A percentile compares a stretch with the other conserved stretches of the same genome.
Evolutionary conservation across 2,113 vertebrate species (phyloP).

Genomic region (Thamnaconus septentrionalis): DNA sequence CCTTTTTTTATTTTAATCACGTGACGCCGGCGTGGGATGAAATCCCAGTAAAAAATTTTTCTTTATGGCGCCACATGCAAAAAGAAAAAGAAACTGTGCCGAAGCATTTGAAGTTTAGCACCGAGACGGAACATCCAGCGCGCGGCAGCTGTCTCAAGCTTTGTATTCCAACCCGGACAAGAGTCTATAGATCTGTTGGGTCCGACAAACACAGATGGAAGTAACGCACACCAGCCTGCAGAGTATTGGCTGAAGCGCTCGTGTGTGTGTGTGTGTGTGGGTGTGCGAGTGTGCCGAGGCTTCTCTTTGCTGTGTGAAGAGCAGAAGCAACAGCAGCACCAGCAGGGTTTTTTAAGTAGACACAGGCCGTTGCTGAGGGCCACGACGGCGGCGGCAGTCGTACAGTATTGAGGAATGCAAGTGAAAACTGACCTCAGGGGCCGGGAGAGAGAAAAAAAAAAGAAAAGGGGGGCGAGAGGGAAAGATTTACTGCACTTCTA

Average conservation of each 20-base stretch:
- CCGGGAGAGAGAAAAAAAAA: conserved; percentile 13
- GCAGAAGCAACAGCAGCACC: too few species aligned
- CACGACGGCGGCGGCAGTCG: conserved; percentile 40
- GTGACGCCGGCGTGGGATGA: too few species aligned
- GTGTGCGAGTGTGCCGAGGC: conserved; percentile 33
- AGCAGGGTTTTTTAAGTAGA: conserved; percentile 67
- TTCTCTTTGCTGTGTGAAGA: conserved; percentile 59
- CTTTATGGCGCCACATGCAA: too few species aligned
- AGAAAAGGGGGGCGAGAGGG: conserved; percentile 8
- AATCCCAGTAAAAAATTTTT: neutral
- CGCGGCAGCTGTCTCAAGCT: conserved; percentile 41
- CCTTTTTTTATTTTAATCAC: neutral
- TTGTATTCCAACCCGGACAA: conserved; percentile 39
- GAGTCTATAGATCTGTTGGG: conserved; percentile 18
- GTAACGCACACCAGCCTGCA: conserved; percentile 32
- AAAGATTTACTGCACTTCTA: neutral
- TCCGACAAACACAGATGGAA: conserved; percentile 47
- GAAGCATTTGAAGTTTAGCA: neutral
- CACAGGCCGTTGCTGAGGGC: conserved; percentile 61
- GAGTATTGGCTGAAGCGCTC: conserved; percentile 43
- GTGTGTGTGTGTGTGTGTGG: conserved; percentile 16
- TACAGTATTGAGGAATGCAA: conserved; percentile 54
- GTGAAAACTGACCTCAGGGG: conserved; percentile 48
- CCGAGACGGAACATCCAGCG: conserved; percentile 20
- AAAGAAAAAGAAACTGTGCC: too few species aligned